These are phyloP conservation scores for Lasioglossum marginatum DNA, from an alignment of 2,888 invertebrate genomes.

Conservation along the genomic window DNA sequence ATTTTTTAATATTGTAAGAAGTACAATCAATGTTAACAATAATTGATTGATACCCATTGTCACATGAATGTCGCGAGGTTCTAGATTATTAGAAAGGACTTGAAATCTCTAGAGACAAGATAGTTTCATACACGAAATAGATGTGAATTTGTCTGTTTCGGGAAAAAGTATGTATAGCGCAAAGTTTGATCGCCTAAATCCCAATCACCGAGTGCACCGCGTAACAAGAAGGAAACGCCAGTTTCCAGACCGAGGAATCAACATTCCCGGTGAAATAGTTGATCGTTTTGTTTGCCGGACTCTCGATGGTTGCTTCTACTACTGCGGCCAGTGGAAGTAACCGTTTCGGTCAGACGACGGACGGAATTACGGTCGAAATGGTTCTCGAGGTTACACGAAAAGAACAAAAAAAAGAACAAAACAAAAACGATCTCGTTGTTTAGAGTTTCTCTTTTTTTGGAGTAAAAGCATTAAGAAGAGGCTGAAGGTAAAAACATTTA, in stretches of 20 bases:
- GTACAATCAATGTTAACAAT: no score
- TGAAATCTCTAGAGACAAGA: no score
- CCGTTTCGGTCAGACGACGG: background rate
- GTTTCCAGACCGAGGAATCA: background rate
- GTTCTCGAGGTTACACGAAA: constrained; percentile 2
- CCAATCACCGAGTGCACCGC: background rate
- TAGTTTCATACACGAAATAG: background rate
- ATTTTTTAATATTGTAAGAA: no score
- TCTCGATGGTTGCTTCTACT: background rate
- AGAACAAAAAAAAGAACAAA: background rate
- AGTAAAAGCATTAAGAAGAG: constrained; percentile 10
- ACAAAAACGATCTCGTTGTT: constrained; percentile 3
- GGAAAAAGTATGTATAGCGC: background rate
- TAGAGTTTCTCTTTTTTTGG: constrained; percentile 8
- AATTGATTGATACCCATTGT: no score
- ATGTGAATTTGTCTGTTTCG: background rate
- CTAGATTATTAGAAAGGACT: no score
- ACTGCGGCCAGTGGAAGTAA: background rate
- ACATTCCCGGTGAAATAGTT: background rate
- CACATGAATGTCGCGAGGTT: no score
- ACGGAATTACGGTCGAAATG: constrained; percentile 8
- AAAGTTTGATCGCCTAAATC: background rate
- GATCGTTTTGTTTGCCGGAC: background rate
- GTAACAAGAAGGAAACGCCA: background rate
- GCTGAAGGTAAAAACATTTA: constrained; percentile 10